Conservation (phyloP, 2,888 invertebrate genomes). For the Tinea semifulvella region DNA sequence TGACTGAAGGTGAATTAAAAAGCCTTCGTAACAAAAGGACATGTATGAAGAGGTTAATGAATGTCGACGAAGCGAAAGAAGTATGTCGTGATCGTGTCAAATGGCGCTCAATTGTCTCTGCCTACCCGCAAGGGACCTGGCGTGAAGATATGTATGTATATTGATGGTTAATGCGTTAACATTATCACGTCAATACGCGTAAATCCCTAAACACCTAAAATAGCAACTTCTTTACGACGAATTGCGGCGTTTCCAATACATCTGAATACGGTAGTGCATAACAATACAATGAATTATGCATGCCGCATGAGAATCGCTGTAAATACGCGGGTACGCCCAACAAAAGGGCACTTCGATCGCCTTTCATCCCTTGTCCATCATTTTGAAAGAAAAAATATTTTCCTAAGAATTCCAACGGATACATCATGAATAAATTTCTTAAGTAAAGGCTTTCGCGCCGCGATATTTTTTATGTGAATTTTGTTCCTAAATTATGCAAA, state of each 20-base stretch:
- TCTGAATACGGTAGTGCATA: conserved; percentile 15
- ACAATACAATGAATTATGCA: conserved; percentile 13
- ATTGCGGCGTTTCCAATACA: conserved; percentile 4
- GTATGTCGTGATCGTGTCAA: no score
- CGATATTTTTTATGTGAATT: not conserved
- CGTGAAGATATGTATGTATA: conserved; percentile 1
- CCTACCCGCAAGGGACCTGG: no score
- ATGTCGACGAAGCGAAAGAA: no score
- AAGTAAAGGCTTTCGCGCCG: conserved; percentile 23
- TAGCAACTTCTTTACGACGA: not conserved
- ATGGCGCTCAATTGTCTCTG: no score
- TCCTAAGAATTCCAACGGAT: conserved; percentile 25
- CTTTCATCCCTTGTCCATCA: conserved; percentile 26
- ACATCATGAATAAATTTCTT: conserved; percentile 38
- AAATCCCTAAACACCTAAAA: conserved; percentile 8
- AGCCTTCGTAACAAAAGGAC: no score
- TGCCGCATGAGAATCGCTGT: conserved; percentile 13
- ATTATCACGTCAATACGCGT: not conserved
- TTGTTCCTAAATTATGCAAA: no score
- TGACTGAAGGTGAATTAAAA: no score
- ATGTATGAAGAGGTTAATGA: no score
- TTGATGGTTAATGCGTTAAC: not conserved
- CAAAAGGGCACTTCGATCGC: conserved; percentile 22
- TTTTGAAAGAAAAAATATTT: conserved; percentile 21
- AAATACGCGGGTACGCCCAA: conserved; percentile 15